Evolutionary conservation across 2,113 vertebrate genomes (phyloP), one percentile per base, ranked within the genome.

Genomic region (Arenaria interpres): DNA sequence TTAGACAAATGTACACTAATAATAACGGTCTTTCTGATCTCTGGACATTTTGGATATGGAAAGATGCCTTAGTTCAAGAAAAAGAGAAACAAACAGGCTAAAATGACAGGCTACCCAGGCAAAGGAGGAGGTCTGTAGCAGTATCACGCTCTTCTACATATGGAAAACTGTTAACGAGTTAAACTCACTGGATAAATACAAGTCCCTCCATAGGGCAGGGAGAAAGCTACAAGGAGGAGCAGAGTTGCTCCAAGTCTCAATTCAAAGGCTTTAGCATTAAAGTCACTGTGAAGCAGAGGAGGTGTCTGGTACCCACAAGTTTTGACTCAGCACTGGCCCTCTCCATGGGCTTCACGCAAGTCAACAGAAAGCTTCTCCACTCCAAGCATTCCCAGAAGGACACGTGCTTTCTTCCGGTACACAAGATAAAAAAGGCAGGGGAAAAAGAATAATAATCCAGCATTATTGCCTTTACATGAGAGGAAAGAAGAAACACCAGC

Each of bases 141-240:
- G 4, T 56, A 33, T 48, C 9, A 19, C 0, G 1, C 30, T 69
- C 16, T 71, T 77, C 66, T 45, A 28, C 1, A 0, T 24, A 39
- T 0, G 12, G 21, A 59, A 81, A 91, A 77, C 39, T 24, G 18
- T 54, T 57, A 41, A 45, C 0, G 3, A 72, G 22, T 62, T 78
- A 63, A 89, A 75, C 35, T 71, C 37, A 35, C 4, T 57, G 18
- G 37, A 60, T 68, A 76, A 90, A 56, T 30, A 81, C 6, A 56
- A 71, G 41, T 71, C n/a, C 20, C 25, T 53, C 27, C 35, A 45
- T 0, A 10, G 5, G 32, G 28, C 56, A 43, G 6, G 28, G 5
- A 62, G 27, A 77, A 84, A 84, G 54, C 23, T n/a, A 80, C 37
- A 78, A 71, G 30, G 84, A 71, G 51, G 15, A 5, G 6, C 9